phyloP scores from a whole-genome alignment of 2,113 vertebrate species.

The Poeciliopsis retropinna region DNA sequence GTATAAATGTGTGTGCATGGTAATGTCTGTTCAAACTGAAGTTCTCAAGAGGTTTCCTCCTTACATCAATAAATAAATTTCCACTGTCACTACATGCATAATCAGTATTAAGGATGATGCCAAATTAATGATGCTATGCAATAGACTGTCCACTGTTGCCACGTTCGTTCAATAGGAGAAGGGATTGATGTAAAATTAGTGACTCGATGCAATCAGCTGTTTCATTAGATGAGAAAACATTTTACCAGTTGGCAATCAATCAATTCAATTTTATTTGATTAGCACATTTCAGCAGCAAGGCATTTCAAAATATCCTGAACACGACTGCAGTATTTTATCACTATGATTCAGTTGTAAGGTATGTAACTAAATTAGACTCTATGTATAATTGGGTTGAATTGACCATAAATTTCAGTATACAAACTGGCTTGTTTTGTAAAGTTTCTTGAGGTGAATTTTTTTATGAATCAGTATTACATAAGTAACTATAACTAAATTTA shows the following conservation, averaged over 20 bases:
- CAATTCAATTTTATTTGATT: too few relatives aligned
- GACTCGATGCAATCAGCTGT: not conserved
- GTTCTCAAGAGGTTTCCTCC: not conserved
- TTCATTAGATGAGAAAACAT: not conserved
- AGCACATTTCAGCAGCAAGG: too few relatives aligned
- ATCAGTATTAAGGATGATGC: not conserved
- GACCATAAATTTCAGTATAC: not conserved
- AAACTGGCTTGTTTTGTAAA: not conserved
- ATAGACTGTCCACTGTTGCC: not conserved
- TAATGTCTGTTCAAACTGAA: not conserved
- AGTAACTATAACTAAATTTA: too few relatives aligned
- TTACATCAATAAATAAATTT: not conserved
- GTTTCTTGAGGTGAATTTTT: too few relatives aligned
- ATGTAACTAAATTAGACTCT: not conserved
- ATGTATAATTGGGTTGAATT: not conserved
- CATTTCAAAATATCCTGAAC: not conserved
- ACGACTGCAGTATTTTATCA: not conserved
- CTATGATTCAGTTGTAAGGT: too few relatives aligned
- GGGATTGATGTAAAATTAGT: not conserved
- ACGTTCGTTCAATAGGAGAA: not conserved
- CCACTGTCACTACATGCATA: not conserved
- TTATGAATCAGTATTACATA: too few relatives aligned
- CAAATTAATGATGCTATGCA: not conserved
- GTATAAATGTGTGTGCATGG: not conserved
- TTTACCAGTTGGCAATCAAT: not conserved